Conservation (phyloP, 1,140 invertebrate species). For the Metaphire vulgaris region DNA sequence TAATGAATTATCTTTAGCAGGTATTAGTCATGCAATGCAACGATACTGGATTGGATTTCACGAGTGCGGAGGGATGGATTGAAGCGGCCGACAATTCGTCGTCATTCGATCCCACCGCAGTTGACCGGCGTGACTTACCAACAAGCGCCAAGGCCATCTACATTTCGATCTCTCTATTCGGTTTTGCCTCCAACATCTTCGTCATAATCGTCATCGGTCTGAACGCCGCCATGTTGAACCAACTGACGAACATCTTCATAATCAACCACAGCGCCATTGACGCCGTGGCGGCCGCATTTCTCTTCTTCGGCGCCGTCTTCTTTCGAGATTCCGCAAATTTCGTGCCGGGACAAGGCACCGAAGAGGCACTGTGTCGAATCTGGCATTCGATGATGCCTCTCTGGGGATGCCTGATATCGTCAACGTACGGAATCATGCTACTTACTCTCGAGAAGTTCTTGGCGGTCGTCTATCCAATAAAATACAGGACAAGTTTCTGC, state of each 20-base stretch:
- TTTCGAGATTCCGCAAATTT: constrained; percentile 66
- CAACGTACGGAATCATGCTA: not conserved
- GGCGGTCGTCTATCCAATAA: not conserved
- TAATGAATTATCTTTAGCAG: no score
- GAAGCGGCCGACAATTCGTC: no score
- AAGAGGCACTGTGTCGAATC: not conserved
- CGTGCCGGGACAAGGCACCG: not conserved
- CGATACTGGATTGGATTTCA: no score
- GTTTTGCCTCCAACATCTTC: not conserved
- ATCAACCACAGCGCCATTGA: constrained; percentile 6
- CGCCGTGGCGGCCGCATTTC: not conserved
- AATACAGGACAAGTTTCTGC: not conserved
- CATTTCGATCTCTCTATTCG: not conserved
- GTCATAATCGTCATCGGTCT: not conserved
- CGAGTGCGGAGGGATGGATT: no score
- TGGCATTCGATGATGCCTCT: not conserved
- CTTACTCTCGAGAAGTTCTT: not conserved
- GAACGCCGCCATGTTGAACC: not conserved
- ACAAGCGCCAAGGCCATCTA: not conserved
- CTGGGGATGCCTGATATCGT: not conserved
- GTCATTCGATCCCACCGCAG: no score
- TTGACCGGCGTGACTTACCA: no score
- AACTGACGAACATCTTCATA: constrained; percentile 3
- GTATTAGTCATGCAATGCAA: no score
- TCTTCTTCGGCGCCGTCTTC: constrained; percentile 56